A percentile compares a stretch with the other conserved stretches of the same genome.
These are phyloP conservation scores for Hippopotamyrus pictus DNA, from an alignment of 2,797 vertebrate species.

Conservation along the genomic window DNA sequence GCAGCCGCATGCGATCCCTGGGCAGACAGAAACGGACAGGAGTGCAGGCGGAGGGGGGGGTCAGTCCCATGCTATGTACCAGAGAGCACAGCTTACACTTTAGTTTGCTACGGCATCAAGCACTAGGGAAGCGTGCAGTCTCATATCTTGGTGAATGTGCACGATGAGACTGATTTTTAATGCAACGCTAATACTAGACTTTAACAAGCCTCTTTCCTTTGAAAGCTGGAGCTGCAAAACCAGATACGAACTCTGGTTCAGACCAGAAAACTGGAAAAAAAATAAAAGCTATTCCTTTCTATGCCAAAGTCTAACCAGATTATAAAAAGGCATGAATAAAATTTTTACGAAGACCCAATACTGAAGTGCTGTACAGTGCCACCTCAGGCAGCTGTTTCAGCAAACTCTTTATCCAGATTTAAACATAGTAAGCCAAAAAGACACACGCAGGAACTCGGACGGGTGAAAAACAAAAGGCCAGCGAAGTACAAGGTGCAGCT, in stretches of 20 bases:
- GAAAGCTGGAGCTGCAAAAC: background rate
- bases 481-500: background rate
- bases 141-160: background rate
- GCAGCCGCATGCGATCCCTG: conserved; percentile 90
- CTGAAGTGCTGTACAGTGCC: background rate
- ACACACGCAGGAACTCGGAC: background rate
- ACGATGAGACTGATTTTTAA: background rate
- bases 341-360: background rate
- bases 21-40: background rate
- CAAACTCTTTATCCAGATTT: background rate
- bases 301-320: background rate
- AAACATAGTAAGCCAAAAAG: background rate
- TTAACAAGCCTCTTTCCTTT: background rate
- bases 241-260: background rate
- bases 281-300: background rate
- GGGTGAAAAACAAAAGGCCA: background rate
- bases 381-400: background rate
- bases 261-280: background rate
- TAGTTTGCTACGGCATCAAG: background rate
- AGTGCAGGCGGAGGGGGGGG: background rate
- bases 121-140: background rate
- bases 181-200: background rate
- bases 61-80: background rate
- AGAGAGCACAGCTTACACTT: background rate
- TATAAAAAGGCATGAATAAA: background rate